Evolutionary conservation across 1,140 invertebrate genomes (phyloP).

Genomic region (Platyscapa corneri): DNA sequence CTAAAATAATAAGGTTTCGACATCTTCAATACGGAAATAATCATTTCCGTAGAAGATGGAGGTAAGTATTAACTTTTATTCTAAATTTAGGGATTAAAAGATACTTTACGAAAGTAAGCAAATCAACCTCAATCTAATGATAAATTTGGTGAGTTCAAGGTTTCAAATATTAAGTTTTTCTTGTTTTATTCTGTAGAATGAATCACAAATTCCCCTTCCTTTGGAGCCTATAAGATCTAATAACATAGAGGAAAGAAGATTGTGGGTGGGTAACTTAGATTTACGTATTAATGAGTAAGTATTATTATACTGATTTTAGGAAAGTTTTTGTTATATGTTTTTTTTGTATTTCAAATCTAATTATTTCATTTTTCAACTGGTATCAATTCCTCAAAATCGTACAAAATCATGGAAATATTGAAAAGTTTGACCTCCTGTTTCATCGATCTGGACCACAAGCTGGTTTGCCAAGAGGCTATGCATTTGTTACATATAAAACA

Average conservation of each 20-base stretch:
- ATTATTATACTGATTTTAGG: constrained; percentile 60
- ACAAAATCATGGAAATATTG: constrained; percentile 92
- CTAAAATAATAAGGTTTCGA: constrained; percentile 31
- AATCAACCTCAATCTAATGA: too few species aligned
- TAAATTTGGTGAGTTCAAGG: not conserved
- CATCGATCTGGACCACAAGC: constrained; percentile 90
- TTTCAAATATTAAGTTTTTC: not conserved
- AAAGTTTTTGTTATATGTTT: not conserved
- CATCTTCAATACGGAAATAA: not conserved
- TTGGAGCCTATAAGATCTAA: constrained; percentile 77
- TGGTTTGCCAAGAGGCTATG: constrained; percentile 93
- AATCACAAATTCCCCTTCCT: constrained; percentile 73
- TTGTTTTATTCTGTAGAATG: constrained; percentile 17
- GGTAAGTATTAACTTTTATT: constrained; percentile 14
- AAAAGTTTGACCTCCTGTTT: constrained; percentile 96
- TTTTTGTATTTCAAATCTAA: constrained; percentile 50
- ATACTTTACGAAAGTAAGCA: not conserved
- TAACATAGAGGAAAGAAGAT: constrained; percentile 80
- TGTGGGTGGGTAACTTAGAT: constrained; percentile 95
- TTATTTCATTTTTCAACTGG: constrained; percentile 78
- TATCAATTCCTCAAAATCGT: constrained; percentile 95
- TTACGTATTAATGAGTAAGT: constrained; percentile 93
- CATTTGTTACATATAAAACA: constrained; percentile 89
- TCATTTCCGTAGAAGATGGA: constrained; percentile 28
- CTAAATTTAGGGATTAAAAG: not conserved